Percentiles rank a stretch among this genome's conserved stretches.
phyloP scores from a whole-genome alignment of 2,113 vertebrate genomes.

The Telmatochromis sp. region DNA sequence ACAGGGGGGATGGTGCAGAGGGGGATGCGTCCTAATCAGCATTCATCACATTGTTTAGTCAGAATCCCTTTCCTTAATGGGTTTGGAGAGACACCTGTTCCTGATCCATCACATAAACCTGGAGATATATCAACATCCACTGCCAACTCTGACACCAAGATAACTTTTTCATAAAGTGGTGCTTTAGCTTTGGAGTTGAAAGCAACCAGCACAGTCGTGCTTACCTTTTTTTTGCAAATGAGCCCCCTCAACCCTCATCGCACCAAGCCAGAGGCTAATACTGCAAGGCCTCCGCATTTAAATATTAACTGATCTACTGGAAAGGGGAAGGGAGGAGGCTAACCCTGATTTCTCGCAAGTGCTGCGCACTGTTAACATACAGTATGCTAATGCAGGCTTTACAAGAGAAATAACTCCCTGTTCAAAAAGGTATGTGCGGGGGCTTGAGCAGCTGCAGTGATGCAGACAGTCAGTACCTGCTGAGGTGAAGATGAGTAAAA shows the following conservation, averaged over 20 bases:
- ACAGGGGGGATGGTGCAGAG: background rate
- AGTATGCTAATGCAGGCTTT: conserved; percentile 11
- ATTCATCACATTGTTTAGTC: background rate
- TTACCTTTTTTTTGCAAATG: background rate
- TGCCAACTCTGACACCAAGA: background rate
- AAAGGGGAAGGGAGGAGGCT: background rate
- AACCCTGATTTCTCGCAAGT: background rate
- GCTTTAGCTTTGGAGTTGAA: background rate
- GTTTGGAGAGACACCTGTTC: conserved; percentile 11
- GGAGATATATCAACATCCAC: background rate
- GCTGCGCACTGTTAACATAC: background rate
- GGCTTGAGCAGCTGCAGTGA: background rate
- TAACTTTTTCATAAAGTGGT: background rate
- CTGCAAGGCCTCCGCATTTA: conserved; percentile 25
- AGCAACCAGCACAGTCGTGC: background rate
- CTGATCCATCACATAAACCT: background rate
- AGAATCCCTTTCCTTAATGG: background rate
- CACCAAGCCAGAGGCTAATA: background rate
- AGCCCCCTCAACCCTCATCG: background rate
- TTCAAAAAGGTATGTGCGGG: background rate
- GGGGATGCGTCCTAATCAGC: background rate
- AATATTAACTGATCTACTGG: conserved; percentile 29
- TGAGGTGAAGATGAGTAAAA: conserved; percentile 30
- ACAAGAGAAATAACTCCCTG: conserved; percentile 7
- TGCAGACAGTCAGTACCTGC: conserved; percentile 5